Percentiles rank a stretch among this genome's conserved stretches.
phyloP scores from a whole-genome alignment of 2,888 invertebrate genomes.

The Bellardia pandia region DNA sequence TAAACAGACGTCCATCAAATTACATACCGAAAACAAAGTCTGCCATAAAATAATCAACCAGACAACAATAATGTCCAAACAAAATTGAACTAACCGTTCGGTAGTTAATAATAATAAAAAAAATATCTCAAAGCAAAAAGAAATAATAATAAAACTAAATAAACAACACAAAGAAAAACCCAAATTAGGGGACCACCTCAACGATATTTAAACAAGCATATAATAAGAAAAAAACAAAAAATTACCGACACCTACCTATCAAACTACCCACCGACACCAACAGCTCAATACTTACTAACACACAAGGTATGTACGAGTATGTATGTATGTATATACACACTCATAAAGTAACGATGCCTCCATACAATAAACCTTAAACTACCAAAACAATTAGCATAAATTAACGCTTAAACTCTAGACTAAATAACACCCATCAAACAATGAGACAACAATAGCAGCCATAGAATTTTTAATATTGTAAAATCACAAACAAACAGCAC shows the following conservation, averaged over 20 bases:
- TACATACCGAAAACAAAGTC: not conserved
- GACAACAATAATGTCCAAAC: conserved; percentile 7
- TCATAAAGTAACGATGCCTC: conserved; percentile 2
- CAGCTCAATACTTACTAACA: not conserved
- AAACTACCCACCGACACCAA: conserved; percentile 4
- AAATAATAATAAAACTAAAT: conserved; percentile 1
- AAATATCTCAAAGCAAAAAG: conserved; percentile 18
- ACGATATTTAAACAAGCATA: conserved; percentile 50
- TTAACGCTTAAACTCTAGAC: conserved; percentile 62
- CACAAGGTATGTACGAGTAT: too few relatives aligned
- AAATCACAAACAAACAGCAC: conserved; percentile 31
- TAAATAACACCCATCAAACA: conserved; percentile 59
- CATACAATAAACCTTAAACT: conserved; percentile 47
- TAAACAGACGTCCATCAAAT: conserved; percentile 41
- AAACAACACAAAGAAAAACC: conserved; percentile 4
- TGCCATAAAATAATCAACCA: conserved; percentile 57
- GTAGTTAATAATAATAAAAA: conserved; percentile 42
- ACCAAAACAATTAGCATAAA: conserved; percentile 71
- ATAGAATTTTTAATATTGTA: conserved; percentile 43
- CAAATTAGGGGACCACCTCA: conserved; percentile 49
- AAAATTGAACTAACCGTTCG: conserved; percentile 16
- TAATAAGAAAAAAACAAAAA: conserved; percentile 41
- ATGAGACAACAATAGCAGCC: not conserved
- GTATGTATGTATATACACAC: too few relatives aligned
- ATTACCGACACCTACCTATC: conserved; percentile 14